Percentiles rank a stretch among this genome's conserved stretches.
Evolutionary conservation across 2,888 invertebrate genomes (phyloP).

Genomic region (Pseudanteris insignis): DNA sequence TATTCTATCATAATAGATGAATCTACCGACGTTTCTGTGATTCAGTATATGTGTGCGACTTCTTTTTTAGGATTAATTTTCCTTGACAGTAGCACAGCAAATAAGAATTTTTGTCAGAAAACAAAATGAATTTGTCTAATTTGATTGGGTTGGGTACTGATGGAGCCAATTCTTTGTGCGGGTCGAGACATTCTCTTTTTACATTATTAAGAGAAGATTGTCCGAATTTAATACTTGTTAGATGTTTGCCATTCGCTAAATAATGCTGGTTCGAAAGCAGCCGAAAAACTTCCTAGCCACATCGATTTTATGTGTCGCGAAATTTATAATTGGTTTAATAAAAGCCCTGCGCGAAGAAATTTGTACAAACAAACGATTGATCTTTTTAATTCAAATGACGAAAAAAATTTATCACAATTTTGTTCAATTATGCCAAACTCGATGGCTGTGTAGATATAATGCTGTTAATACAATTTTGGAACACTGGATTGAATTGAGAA

Average conservation of each 20-base stretch:
- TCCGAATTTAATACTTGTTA: conserved; percentile 42
- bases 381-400: conserved; percentile 9
- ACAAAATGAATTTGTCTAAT: conserved; percentile 16
- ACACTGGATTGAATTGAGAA: conserved; percentile 36
- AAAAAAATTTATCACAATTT: conserved; percentile 29
- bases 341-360: conserved; percentile 7
- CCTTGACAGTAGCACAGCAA: conserved; percentile 7
- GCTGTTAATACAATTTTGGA: conserved; percentile 43
- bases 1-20: conserved; percentile 6
- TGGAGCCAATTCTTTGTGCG: conserved; percentile 47
- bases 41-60: conserved; percentile 11
- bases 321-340: conserved; percentile 21
- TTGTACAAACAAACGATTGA: conserved; percentile 5
- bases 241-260: conserved; percentile 48
- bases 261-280: conserved; percentile 32
- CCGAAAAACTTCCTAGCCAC: conserved; percentile 36
- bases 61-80: conserved; percentile 20
- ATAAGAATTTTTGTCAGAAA: conserved; percentile 6
- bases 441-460: conserved; percentile 44
- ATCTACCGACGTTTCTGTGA: background rate
- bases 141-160: conserved; percentile 49
- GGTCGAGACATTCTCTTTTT: conserved; percentile 46
- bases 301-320: conserved; percentile 46
- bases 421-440: conserved; percentile 40
- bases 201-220: conserved; percentile 39